phyloP scores from a whole-genome alignment of 2,113 vertebrate genomes.

The Hydropotes inermis region DNA sequence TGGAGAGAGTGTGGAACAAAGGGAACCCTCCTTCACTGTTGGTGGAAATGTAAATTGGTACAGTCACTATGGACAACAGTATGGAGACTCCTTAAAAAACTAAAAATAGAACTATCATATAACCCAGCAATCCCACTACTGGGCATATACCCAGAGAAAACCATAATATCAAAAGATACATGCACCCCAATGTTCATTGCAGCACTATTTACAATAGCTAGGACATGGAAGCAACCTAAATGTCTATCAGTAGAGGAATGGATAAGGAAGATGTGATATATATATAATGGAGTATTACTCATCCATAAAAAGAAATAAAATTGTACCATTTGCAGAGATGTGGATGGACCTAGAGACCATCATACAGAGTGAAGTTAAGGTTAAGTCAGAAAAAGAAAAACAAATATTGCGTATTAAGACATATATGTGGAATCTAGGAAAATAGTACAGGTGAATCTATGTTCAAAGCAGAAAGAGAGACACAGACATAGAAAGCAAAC shows the following conservation, averaged over 20 bases:
- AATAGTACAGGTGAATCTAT: background rate
- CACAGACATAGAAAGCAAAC: background rate
- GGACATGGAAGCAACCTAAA: background rate
- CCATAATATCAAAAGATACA: background rate
- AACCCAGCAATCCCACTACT: background rate
- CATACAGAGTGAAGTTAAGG: background rate
- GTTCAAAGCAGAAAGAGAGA: background rate
- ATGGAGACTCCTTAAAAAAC: background rate
- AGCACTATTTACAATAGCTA: background rate
- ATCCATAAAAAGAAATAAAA: background rate
- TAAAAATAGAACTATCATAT: background rate
- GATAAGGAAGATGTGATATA: background rate
- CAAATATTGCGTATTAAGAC: background rate
- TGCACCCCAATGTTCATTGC: background rate
- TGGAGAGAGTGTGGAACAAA: background rate
- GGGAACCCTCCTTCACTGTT: background rate
- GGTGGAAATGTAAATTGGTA: background rate
- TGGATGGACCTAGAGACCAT: background rate
- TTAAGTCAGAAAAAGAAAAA: background rate
- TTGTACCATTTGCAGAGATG: background rate
- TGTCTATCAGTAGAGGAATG: background rate
- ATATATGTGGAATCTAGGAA: background rate
- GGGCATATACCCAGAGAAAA: background rate
- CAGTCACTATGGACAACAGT: background rate
- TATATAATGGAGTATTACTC: background rate